A percentile compares a stretch with the other conserved stretches of the same genome.
These are phyloP conservation scores for Apantesis nais DNA, from an alignment of 2,888 invertebrate species.

Conservation along the genomic window DNA sequence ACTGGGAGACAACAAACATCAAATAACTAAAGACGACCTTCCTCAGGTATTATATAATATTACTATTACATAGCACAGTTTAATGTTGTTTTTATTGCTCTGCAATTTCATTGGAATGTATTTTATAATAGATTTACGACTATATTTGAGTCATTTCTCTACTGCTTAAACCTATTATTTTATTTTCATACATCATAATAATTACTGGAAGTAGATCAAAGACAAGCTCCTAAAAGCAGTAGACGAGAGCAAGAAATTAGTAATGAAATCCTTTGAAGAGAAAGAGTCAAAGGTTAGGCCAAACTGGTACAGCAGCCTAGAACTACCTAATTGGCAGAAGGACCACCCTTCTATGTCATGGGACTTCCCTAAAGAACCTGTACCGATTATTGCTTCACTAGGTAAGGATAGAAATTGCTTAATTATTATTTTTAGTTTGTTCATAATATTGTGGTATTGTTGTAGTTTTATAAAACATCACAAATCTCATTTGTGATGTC, in stretches of 20 bases:
- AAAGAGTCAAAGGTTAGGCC: conserved; percentile 72
- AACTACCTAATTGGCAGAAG: conserved; percentile 79
- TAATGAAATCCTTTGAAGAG: conserved; percentile 81
- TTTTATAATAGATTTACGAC: too few relatives aligned
- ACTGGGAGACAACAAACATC: conserved; percentile 78
- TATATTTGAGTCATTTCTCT: too few relatives aligned
- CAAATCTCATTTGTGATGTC: not conserved
- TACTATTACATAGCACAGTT: not conserved
- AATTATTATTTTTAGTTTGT: not conserved
- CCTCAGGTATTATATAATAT: conserved; percentile 78
- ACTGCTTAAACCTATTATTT: not conserved
- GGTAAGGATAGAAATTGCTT: conserved; percentile 53
- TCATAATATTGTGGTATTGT: not conserved
- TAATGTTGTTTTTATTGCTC: not conserved
- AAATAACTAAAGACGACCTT: conserved; percentile 88
- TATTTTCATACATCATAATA: conserved; percentile 11
- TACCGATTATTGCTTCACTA: conserved; percentile 70
- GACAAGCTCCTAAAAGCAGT: conserved; percentile 82
- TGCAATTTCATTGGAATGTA: too few relatives aligned
- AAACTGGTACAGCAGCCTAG: conserved; percentile 75
- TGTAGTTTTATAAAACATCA: not conserved
- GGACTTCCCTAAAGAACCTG: conserved; percentile 81
- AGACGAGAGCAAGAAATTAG: conserved; percentile 80
- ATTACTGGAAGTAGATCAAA: conserved; percentile 68
- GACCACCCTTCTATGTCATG: conserved; percentile 81